Conservation (phyloP, 1,140 invertebrate species). For the Amyelois transitella region DNA sequence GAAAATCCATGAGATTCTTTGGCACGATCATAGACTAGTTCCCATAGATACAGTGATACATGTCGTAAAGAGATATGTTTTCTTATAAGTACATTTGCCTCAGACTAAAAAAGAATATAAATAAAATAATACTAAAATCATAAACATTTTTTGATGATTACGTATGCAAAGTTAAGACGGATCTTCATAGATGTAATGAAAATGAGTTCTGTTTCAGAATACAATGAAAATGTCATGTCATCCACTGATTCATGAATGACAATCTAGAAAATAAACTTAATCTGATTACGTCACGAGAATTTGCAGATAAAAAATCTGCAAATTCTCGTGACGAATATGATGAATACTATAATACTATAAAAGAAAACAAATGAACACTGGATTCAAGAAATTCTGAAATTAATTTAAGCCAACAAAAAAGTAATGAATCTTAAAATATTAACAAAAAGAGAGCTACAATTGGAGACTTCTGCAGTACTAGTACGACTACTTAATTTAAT, state of each 20-base stretch:
- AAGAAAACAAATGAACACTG: neutral
- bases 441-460: slow-evolving; percentile 41
- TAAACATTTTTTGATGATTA: neutral
- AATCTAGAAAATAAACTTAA: neutral
- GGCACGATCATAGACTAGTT: slow-evolving; percentile 59
- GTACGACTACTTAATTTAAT: slow-evolving; percentile 6
- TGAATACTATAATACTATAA: neutral
- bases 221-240: no score
- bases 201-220: no score
- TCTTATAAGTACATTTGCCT: neutral
- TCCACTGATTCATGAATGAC: no score
- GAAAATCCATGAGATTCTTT: slow-evolving; percentile 57
- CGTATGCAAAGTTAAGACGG: no score
- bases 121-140: slow-evolving; percentile 8
- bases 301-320: neutral
- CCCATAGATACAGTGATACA: slow-evolving; percentile 26
- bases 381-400: neutral
- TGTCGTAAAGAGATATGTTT: neutral
- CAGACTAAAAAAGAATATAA: no score
- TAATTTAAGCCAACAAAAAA: neutral
- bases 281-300: neutral
- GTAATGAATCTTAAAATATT: neutral
- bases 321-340: no score
- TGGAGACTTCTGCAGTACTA: slow-evolving; percentile 25
- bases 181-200: no score